Conservation (phyloP, 1,140 invertebrate species). For the Pectinophora gossypiella region DNA sequence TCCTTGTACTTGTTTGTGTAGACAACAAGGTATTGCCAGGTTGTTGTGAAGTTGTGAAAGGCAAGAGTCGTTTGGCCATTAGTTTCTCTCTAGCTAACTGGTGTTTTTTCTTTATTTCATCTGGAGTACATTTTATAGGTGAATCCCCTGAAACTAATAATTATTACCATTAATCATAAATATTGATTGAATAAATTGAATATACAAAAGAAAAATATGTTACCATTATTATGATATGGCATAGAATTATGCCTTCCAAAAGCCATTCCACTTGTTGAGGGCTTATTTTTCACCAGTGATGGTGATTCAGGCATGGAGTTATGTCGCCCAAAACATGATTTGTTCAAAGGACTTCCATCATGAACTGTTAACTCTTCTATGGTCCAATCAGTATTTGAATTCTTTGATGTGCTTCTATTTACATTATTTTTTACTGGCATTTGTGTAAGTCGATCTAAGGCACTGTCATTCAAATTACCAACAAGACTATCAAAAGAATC, state of each 20-base stretch:
- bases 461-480: conserved; percentile 67
- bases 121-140: conserved; percentile 54
- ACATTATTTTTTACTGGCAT: conserved; percentile 31
- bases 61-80: conserved; percentile 52
- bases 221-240: conserved; percentile 48
- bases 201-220: not conserved
- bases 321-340: conserved; percentile 51
- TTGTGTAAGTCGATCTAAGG: conserved; percentile 59
- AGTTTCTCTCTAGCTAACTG: conserved; percentile 58
- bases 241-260: conserved; percentile 66
- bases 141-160: conserved; percentile 34
- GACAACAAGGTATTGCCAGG: no score
- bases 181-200: not conserved
- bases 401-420: conserved; percentile 20
- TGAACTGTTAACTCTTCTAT: conserved; percentile 35
- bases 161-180: not conserved
- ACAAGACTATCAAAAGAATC: conserved; percentile 73
- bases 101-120: conserved; percentile 64
- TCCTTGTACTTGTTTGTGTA: not conserved
- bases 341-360: conserved; percentile 43
- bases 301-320: conserved; percentile 70
- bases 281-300: conserved; percentile 33
- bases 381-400: conserved; percentile 23
- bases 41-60: conserved; percentile 39
- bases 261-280: conserved; percentile 48